Evolutionary conservation across 2,113 vertebrate species (phyloP).

Genomic region (Myxocyprinus asiaticus): DNA sequence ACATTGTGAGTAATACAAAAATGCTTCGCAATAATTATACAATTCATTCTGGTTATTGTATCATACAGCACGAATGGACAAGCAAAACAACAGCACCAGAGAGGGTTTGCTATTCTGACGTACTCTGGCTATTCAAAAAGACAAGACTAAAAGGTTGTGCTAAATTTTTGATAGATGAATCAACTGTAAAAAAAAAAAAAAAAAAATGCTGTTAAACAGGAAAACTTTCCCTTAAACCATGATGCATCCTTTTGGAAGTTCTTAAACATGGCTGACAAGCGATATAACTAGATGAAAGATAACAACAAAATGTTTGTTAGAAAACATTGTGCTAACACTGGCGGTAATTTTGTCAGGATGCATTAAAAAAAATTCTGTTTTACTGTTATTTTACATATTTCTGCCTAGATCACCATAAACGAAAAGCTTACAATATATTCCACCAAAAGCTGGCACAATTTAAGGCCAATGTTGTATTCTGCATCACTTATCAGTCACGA

Average conservation of each 20-base stretch:
- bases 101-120: neutral
- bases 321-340: constrained; percentile 31
- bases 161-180: neutral
- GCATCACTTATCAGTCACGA: constrained; percentile 20
- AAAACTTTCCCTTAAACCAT: constrained; percentile 9
- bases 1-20: neutral
- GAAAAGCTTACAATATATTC: neutral
- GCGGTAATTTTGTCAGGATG: constrained; percentile 17
- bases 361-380: neutral
- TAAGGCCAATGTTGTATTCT: constrained; percentile 16
- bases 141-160: constrained; percentile 7
- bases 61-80: neutral
- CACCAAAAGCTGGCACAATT: neutral
- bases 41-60: neutral
- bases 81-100: neutral
- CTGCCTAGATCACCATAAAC: neutral
- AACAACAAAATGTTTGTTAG: neutral
- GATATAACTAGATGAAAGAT: constrained; percentile 1
- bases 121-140: neutral
- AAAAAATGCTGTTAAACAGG: neutral
- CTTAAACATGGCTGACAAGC: constrained; percentile 30
- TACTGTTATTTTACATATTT: neutral
- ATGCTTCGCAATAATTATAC: neutral
- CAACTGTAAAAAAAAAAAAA: neutral
- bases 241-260: neutral